These are phyloP conservation scores for Etheostoma perlongum DNA, from an alignment of 2,797 vertebrate genomes.

Conservation along the genomic window DNA sequence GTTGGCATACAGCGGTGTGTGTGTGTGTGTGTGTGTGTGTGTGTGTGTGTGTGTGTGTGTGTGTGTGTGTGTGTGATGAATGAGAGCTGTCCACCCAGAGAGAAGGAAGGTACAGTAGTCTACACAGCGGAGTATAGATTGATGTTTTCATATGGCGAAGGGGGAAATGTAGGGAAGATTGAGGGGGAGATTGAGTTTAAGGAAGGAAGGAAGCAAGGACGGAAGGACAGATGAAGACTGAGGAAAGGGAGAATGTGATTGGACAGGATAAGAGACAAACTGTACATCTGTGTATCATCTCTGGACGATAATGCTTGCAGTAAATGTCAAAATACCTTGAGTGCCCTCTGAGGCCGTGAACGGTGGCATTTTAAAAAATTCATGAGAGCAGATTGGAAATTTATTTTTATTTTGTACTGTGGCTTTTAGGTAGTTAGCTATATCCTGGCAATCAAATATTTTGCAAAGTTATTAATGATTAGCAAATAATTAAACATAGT, in stretches of 20 bases:
- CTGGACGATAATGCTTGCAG: slow-evolving; percentile 39
- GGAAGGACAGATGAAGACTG: slow-evolving; percentile 51
- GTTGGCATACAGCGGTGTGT: slow-evolving; percentile 51
- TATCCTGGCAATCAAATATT: background rate
- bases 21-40: no score
- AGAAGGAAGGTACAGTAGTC: slow-evolving; percentile 65
- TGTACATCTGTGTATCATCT: slow-evolving; percentile 35
- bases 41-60: no score
- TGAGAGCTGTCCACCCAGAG: slow-evolving; percentile 73
- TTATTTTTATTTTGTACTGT: slow-evolving; percentile 41
- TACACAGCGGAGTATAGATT: slow-evolving; percentile 64
- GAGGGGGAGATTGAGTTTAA: slow-evolving; percentile 38
- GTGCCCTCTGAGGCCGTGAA: slow-evolving; percentile 33
- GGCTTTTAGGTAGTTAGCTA: background rate
- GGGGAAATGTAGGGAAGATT: slow-evolving; percentile 41
- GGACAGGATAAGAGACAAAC: slow-evolving; percentile 51
- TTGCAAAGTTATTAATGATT: background rate
- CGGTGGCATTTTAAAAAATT: slow-evolving; percentile 63
- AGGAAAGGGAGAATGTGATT: slow-evolving; percentile 41
- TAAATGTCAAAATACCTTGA: slow-evolving; percentile 60
- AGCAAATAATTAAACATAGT: background rate
- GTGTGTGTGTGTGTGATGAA: slow-evolving; percentile 64
- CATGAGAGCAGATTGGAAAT: slow-evolving; percentile 59
- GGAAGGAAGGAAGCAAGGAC: slow-evolving; percentile 45
- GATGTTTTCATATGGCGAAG: slow-evolving; percentile 68